These are phyloP conservation scores for Xiphophorus hellerii DNA, from an alignment of 2,113 vertebrate genomes.

Conservation along the genomic window DNA sequence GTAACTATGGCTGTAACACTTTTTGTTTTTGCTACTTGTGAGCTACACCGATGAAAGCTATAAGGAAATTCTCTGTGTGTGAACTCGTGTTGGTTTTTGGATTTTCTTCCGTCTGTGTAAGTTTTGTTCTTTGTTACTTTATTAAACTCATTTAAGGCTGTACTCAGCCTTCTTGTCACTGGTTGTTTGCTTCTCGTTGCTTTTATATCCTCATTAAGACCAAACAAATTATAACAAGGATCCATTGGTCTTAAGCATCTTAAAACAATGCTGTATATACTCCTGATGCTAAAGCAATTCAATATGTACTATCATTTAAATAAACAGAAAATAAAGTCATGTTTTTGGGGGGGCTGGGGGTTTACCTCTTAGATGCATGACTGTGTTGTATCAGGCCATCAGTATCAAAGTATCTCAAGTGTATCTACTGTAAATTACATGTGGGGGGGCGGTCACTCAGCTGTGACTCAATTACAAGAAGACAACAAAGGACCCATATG, in stretches of 20 bases:
- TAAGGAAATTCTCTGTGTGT: too few relatives aligned
- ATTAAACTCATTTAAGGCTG: background rate
- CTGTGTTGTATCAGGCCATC: conserved; percentile 25
- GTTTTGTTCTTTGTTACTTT: background rate
- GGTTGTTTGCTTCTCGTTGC: background rate
- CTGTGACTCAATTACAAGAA: conserved; percentile 70
- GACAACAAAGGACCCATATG: conserved; percentile 63
- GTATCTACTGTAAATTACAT: conserved; percentile 52
- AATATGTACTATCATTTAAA: background rate
- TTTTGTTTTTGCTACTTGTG: too few relatives aligned
- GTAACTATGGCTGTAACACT: too few relatives aligned
- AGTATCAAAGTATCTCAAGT: conserved; percentile 37
- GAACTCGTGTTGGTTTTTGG: background rate
- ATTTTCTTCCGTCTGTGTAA: background rate
- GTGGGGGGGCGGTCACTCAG: conserved; percentile 51
- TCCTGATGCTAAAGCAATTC: background rate
- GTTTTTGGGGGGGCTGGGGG: background rate
- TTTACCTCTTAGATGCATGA: conserved; percentile 2
- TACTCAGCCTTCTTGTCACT: background rate
- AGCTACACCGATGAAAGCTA: too few relatives aligned
- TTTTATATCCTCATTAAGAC: background rate
- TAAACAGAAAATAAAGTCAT: background rate
- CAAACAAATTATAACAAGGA: background rate
- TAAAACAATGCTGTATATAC: background rate
- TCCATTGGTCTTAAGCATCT: background rate